phyloP scores from a whole-genome alignment of 2,888 invertebrate species.

The Globia sparganii region DNA sequence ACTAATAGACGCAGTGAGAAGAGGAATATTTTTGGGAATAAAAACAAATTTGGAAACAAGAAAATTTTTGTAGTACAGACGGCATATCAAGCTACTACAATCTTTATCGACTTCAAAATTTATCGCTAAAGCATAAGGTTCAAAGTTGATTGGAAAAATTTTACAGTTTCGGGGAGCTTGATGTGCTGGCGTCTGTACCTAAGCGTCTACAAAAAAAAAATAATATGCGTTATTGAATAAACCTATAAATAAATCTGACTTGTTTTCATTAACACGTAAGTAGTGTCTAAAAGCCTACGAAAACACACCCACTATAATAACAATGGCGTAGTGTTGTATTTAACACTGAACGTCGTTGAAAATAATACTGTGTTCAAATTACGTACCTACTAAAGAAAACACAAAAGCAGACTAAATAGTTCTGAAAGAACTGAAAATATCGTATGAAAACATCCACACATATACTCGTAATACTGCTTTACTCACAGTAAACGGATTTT shows the following conservation, averaged over 20 bases:
- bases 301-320: background rate
- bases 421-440: conserved; percentile 6
- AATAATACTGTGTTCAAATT: background rate
- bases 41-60: background rate
- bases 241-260: background rate
- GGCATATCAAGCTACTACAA: too few species aligned
- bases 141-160: too few species aligned
- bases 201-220: too few species aligned
- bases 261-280: background rate
- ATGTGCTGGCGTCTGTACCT: too few species aligned
- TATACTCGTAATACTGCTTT: conserved; percentile 42
- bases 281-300: background rate
- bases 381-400: conserved; percentile 1
- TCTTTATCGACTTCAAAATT: too few species aligned
- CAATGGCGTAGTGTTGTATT: too few species aligned
- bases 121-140: too few species aligned
- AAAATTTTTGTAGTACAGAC: background rate
- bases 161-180: too few species aligned
- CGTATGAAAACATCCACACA: conserved; percentile 13
- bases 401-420: background rate
- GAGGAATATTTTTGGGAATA: too few species aligned
- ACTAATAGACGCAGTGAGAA: background rate
- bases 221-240: background rate
- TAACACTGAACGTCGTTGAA: background rate
- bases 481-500: conserved; percentile 55